Conservation (phyloP, 2,888 invertebrate species). For the Pammene fasciana region DNA sequence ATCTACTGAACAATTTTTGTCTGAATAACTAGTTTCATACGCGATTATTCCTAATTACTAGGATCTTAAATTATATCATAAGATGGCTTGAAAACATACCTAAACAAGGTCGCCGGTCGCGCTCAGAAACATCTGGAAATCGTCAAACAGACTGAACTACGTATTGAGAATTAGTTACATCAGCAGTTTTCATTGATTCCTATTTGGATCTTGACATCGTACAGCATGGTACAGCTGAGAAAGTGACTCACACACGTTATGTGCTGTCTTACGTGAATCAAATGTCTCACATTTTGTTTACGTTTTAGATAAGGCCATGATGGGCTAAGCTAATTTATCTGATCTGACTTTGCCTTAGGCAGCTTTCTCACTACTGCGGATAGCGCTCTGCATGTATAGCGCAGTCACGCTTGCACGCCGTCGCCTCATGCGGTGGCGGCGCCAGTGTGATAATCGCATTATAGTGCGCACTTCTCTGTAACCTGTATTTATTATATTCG, state of each 20-base stretch:
- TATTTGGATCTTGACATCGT: slow-evolving; percentile 12
- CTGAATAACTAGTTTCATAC: neutral
- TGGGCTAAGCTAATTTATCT: neutral
- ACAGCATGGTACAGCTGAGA: slow-evolving; percentile 3
- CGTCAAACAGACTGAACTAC: too few species aligned
- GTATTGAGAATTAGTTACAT: neutral
- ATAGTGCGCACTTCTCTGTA: too few species aligned
- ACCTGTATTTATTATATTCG: too few species aligned
- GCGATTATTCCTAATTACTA: neutral
- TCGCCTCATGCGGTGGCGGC: too few species aligned
- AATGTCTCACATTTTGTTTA: neutral
- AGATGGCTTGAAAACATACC: neutral
- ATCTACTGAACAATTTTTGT: slow-evolving; percentile 15
- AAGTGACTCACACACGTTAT: slow-evolving; percentile 2
- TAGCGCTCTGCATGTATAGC: too few species aligned
- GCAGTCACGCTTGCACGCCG: too few species aligned
- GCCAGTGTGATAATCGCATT: too few species aligned
- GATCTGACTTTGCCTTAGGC: too few species aligned
- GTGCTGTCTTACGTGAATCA: neutral
- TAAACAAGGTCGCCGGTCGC: neutral
- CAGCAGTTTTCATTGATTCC: slow-evolving; percentile 30
- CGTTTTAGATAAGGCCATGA: neutral
- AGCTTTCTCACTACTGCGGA: too few species aligned
- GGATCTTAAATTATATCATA: neutral
- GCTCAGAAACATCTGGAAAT: neutral